Conservation (phyloP, 2,113 vertebrate species). For the Sprattus sprattus region DNA sequence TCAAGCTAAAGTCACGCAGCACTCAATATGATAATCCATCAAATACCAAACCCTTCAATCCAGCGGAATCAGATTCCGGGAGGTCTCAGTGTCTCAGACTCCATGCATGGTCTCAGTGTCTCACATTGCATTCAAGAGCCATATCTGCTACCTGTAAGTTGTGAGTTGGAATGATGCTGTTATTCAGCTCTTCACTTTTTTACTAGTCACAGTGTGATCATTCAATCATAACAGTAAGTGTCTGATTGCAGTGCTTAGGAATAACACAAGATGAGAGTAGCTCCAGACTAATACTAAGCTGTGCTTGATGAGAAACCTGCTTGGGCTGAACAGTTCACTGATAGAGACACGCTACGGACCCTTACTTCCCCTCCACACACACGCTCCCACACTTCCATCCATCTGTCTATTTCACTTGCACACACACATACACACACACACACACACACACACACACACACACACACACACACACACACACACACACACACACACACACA, state of each 20-base stretch:
- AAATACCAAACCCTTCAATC: background rate
- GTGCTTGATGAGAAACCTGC: background rate
- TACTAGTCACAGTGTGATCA: background rate
- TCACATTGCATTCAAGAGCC: background rate
- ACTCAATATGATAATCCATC: background rate
- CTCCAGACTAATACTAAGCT: background rate
- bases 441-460: background rate
- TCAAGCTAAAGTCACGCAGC: background rate
- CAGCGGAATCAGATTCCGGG: background rate
- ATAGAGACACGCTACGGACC: background rate
- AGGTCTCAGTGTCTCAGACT: background rate
- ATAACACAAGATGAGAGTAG: background rate
- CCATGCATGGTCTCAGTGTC: background rate
- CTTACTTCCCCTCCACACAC: too few relatives aligned
- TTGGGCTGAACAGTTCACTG: background rate
- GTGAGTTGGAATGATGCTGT: background rate
- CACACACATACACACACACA: background rate
- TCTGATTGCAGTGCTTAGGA: background rate
- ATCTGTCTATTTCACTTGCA: too few relatives aligned
- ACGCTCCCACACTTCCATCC: too few relatives aligned
- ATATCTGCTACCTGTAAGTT: background rate
- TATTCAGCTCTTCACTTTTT: background rate
- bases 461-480: slow-evolving; percentile 10
- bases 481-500: slow-evolving; percentile 14
- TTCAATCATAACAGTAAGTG: background rate